Evolutionary conservation across 2,113 vertebrate species (phyloP).

Genomic region (Leiothrix lutea): DNA sequence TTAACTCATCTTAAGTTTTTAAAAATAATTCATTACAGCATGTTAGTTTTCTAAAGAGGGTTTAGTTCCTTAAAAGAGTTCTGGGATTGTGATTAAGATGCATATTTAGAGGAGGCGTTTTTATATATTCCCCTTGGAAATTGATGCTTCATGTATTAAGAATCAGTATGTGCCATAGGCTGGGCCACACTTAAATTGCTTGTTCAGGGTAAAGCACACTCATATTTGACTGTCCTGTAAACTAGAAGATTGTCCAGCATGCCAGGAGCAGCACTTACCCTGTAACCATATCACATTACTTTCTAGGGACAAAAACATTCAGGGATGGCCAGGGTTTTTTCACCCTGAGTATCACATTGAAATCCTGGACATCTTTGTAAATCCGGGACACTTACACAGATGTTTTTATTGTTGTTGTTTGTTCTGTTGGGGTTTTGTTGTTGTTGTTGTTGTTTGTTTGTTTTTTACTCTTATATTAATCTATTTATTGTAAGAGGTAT

Average conservation of each 20-base stretch:
- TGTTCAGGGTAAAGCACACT: not conserved
- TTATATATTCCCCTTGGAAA: not conserved
- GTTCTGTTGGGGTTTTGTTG: not conserved
- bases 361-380: not conserved
- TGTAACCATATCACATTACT: not conserved
- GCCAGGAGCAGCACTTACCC: not conserved
- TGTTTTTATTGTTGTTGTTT: not conserved
- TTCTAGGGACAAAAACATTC: not conserved
- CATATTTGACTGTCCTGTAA: not conserved
- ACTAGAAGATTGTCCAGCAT: not conserved
- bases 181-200: not conserved
- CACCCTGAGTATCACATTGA: not conserved
- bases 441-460: too few species aligned
- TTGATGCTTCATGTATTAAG: not conserved
- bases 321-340: not conserved
- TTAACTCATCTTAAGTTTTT: constrained; percentile 54
- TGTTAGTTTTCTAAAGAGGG: constrained; percentile 26
- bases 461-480: not conserved
- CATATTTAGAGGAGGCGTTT: constrained; percentile 1
- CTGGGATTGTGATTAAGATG: constrained; percentile 34
- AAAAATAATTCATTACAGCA: constrained; percentile 41
- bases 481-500: not conserved
- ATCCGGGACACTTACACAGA: not conserved
- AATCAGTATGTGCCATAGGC: not conserved
- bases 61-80: constrained; percentile 58